Percentiles rank a stretch among this genome's conserved stretches.
Conservation (phyloP, 2,888 invertebrate species). For the Embidobia sp. region DNA sequence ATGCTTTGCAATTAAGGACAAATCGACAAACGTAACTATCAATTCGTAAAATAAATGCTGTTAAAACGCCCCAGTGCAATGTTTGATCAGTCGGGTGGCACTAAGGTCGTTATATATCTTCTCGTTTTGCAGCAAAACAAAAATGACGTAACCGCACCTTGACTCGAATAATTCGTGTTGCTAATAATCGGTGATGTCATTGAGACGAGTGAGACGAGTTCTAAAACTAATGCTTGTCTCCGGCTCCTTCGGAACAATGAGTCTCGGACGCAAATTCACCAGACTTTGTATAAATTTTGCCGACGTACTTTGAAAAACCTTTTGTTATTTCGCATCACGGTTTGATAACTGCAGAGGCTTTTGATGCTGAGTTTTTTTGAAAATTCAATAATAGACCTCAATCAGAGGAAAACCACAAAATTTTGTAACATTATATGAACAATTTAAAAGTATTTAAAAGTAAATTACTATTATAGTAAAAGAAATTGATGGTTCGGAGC, state of each 20-base stretch:
- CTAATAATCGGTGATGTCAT: slow-evolving; percentile 61
- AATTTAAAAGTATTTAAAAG: no score
- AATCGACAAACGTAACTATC: neutral
- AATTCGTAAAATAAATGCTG: neutral
- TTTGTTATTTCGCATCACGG: slow-evolving; percentile 35
- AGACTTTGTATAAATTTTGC: slow-evolving; percentile 41
- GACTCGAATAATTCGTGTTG: slow-evolving; percentile 60
- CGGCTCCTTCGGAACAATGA: slow-evolving; percentile 1
- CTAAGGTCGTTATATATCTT: slow-evolving; percentile 29
- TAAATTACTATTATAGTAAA: no score
- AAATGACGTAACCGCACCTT: slow-evolving; percentile 51
- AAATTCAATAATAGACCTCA: no score
- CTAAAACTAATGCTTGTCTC: slow-evolving; percentile 38
- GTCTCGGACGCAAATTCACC: slow-evolving; percentile 8
- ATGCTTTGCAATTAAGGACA: neutral
- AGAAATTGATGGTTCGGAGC: no score
- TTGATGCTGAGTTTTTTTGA: slow-evolving; percentile 3
- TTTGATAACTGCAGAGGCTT: slow-evolving; percentile 17
- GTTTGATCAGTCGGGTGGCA: slow-evolving; percentile 18
- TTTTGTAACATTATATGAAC: no score
- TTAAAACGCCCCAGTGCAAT: neutral
- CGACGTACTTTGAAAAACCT: slow-evolving; percentile 36
- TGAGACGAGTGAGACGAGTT: slow-evolving; percentile 41
- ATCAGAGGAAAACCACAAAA: neutral
- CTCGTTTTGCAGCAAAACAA: slow-evolving; percentile 47